Conservation (phyloP, 2,797 vertebrate species). For the Characodon lateralis region DNA sequence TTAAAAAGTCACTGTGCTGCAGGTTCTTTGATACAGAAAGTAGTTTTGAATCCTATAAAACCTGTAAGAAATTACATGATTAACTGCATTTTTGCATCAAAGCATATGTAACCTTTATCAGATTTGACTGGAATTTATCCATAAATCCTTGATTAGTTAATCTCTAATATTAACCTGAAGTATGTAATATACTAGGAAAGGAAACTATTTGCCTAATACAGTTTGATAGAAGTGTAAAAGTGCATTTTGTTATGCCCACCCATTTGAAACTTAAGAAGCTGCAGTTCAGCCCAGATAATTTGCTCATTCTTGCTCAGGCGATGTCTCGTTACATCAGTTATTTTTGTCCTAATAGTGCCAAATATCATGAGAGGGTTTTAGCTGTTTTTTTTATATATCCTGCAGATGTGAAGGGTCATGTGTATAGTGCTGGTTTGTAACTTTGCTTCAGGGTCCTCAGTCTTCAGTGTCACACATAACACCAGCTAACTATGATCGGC, state of each 20-base stretch:
- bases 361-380: slow-evolving; percentile 45
- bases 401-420: slow-evolving; percentile 35
- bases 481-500: slow-evolving; percentile 60
- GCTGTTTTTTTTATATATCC: slow-evolving; percentile 16
- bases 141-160: not conserved
- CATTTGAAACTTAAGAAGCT: slow-evolving; percentile 23
- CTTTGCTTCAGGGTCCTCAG: slow-evolving; percentile 44
- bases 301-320: slow-evolving; percentile 56
- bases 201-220: too few species aligned
- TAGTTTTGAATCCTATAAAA: not conserved
- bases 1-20: not conserved
- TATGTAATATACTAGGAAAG: too few species aligned
- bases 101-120: not conserved
- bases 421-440: slow-evolving; percentile 31
- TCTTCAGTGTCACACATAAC: slow-evolving; percentile 47
- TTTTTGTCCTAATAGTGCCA: slow-evolving; percentile 69
- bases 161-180: not conserved
- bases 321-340: slow-evolving; percentile 27
- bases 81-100: not conserved
- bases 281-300: slow-evolving; percentile 35
- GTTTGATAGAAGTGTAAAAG: not conserved
- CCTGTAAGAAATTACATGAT: not conserved
- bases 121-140: not conserved
- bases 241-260: not conserved
- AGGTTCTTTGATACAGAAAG: not conserved